Evolutionary conservation across 2,888 invertebrate genomes (phyloP), one percentile per base, ranked within the genome.

Genomic region (Barypeithes pellucidus): DNA sequence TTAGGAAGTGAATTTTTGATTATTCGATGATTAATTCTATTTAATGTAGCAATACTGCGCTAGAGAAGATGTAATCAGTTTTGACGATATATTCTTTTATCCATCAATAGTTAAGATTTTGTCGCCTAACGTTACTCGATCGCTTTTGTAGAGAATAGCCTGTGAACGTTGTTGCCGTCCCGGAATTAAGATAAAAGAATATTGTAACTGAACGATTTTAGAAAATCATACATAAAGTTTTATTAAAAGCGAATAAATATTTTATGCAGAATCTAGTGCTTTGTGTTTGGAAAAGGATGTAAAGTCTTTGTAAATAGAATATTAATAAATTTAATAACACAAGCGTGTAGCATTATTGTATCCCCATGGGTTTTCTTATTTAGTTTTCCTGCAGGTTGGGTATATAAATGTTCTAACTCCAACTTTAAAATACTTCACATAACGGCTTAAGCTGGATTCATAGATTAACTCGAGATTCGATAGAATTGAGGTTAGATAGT

Each of bases 241-340:
- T 57, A 57, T 33, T 11, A 54, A 33, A 54, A 33, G n/a, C 11
- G 14, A 57, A 16, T 33, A n/a, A n/a, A n/a, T n/a, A n/a, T n/a
- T n/a, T n/a, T n/a, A 33, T 57, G 54, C 54, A 57, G 33, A 57
- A 57, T 57, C 16, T 16, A 16, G 20, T 12, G 50, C 24, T 50
- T 18, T 57, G 54, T 57, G 33, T 33, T 33, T 57, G 54, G 54
- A 57, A 47, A 14, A 50, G n/a, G 33, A 52, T 50, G 50, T 65
- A 50, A 33, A 47, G 36, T 33, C 47, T 63, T 65, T 65, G 65
- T 65, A 65, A 50, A 62, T 62, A 65, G 20, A 50, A 36, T 65
- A 65, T 36, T 65, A 65, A 65, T 65, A 65, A 18, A 65, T 65
- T 65, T 52, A 65, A 65, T 65, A 65, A 33, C 65, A 52, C 65